Conservation (phyloP, 2,797 vertebrate genomes). For the Acrossocheilus wenchowensis region DNA sequence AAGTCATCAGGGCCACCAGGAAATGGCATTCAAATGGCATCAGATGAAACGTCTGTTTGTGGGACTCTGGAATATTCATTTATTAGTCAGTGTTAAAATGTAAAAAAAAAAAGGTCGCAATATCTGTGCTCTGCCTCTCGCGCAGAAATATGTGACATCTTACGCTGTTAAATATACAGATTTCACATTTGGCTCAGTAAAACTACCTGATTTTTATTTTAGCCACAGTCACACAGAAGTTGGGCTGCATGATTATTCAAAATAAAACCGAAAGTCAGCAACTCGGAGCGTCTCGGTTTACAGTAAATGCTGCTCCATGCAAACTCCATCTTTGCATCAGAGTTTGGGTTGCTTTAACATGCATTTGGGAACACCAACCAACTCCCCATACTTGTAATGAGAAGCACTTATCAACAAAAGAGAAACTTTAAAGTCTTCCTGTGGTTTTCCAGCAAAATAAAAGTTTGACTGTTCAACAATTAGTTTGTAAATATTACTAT, state of each 20-base stretch:
- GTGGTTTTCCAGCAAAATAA: not conserved
- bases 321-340: not conserved
- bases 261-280: not conserved
- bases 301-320: not conserved
- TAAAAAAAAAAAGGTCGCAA: not conserved
- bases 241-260: not conserved
- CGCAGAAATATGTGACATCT: not conserved
- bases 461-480: not conserved
- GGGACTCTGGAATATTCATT: slow-evolving; percentile 50
- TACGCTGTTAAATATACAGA: not conserved
- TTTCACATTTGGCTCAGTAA: not conserved
- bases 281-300: not conserved
- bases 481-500: no score
- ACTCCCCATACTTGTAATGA: not conserved
- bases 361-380: not conserved
- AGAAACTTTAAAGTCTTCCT: not conserved
- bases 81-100: slow-evolving; percentile 41
- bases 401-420: not conserved
- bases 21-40: slow-evolving; percentile 57
- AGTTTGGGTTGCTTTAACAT: not conserved
- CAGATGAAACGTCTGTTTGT: slow-evolving; percentile 51
- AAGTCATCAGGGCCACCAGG: slow-evolving; percentile 54
- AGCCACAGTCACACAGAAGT: not conserved
- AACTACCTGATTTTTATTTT: not conserved
- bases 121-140: not conserved